Conservation (phyloP, 2,797 vertebrate species). For the Pachyuromys duprasi region DNA sequence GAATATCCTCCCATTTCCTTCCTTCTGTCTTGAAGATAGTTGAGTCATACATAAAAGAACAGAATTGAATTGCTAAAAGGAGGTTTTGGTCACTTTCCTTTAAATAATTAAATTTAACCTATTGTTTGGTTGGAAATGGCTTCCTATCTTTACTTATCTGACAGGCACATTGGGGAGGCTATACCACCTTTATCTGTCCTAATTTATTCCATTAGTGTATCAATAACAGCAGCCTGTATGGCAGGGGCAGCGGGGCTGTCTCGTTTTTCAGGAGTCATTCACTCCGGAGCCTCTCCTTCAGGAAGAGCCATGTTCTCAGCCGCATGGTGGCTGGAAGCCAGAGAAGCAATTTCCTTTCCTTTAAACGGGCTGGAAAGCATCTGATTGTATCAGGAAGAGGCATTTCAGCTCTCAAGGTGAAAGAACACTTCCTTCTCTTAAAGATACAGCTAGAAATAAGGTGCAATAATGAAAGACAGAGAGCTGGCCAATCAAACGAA, state of each 20-base stretch:
- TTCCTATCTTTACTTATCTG: slow-evolving; percentile 45
- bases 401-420: slow-evolving; percentile 88
- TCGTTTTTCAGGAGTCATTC: slow-evolving; percentile 86
- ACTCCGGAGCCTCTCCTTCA: slow-evolving; percentile 82
- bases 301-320: slow-evolving; percentile 86
- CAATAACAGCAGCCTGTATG: slow-evolving; percentile 74
- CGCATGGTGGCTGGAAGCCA: slow-evolving; percentile 87
- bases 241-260: slow-evolving; percentile 83
- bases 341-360: slow-evolving; percentile 89
- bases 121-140: slow-evolving; percentile 67
- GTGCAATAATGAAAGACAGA: slow-evolving; percentile 87
- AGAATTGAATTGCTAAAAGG: not conserved
- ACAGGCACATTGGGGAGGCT: slow-evolving; percentile 56
- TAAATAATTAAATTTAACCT: slow-evolving; percentile 67
- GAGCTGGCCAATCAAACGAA: slow-evolving; percentile 85
- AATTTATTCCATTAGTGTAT: slow-evolving; percentile 70
- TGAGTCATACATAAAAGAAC: slow-evolving; percentile 33
- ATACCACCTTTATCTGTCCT: slow-evolving; percentile 56
- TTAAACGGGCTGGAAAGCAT: slow-evolving; percentile 83
- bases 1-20: not conserved
- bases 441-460: slow-evolving; percentile 88
- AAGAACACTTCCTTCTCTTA: slow-evolving; percentile 87
- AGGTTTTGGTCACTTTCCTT: slow-evolving; percentile 38
- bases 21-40: not conserved
- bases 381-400: slow-evolving; percentile 86